These are phyloP conservation scores for Drosophila insularis DNA, from an alignment of 1,140 invertebrate genomes.

Conservation along the genomic window DNA sequence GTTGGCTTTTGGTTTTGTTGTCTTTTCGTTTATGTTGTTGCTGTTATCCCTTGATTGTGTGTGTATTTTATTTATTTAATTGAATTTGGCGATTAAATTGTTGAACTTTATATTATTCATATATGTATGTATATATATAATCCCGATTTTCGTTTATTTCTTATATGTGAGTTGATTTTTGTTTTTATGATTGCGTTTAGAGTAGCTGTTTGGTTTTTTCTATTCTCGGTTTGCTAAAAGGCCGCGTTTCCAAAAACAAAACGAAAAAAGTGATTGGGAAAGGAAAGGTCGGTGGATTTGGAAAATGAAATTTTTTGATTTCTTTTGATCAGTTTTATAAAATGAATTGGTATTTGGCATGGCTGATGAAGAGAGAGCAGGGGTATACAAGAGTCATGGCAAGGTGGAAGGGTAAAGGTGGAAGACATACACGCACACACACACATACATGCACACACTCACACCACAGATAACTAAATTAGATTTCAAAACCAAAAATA, in stretches of 20 bases:
- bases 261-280: slow-evolving; percentile 34
- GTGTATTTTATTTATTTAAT: background rate
- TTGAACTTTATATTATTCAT: background rate
- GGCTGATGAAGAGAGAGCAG: background rate
- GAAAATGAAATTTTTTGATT: background rate
- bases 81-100: slow-evolving; percentile 12
- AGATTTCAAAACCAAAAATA: background rate
- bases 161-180: slow-evolving; percentile 2
- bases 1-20: background rate
- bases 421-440: slow-evolving; percentile 1
- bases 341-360: background rate
- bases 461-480: slow-evolving; percentile 1
- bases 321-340: slow-evolving; percentile 26
- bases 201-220: slow-evolving; percentile 45
- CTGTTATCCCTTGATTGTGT: slow-evolving; percentile 5
- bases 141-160: background rate
- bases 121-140: too few species aligned
- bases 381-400: background rate
- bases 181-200: slow-evolving; percentile 35
- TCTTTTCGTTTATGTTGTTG: slow-evolving; percentile 2
- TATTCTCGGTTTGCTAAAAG: slow-evolving; percentile 50
- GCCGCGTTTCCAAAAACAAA: slow-evolving; percentile 52
- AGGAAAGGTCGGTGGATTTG: background rate
- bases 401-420: background rate
- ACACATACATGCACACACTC: background rate